A percentile compares a stretch with the other conserved stretches of the same genome.
phyloP scores from a whole-genome alignment of 1,140 invertebrate species.

The Bombus cullumanus region DNA sequence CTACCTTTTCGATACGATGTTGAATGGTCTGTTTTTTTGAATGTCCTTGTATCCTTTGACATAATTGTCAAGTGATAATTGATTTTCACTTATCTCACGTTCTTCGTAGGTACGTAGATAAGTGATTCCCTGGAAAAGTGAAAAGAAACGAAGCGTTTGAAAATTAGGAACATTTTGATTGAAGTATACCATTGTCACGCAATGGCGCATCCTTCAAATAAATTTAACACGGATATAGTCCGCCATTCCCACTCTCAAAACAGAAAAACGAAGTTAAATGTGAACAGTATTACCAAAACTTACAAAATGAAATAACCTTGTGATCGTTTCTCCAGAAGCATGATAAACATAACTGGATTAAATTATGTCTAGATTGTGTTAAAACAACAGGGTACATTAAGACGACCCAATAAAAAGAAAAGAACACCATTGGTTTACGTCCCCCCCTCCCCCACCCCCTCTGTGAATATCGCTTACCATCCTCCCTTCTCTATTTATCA shows the following conservation, averaged over 20 bases:
- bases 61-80: neutral
- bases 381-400: neutral
- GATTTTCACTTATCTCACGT: neutral
- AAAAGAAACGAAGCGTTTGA: too few species aligned
- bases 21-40: too few species aligned
- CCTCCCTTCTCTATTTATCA: constrained; percentile 79
- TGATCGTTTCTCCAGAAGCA: neutral
- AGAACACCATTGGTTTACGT: neutral
- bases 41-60: too few species aligned
- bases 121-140: too few species aligned
- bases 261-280: neutral
- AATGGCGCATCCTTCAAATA: neutral
- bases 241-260: neutral
- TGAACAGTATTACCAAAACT: too few species aligned
- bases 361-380: neutral
- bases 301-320: too few species aligned
- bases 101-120: too few species aligned
- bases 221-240: neutral
- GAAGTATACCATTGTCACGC: neutral
- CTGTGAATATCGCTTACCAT: constrained; percentile 56
- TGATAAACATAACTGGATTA: neutral
- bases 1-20: too few species aligned
- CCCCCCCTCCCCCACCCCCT: neutral
- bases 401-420: neutral
- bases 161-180: too few species aligned